Evolutionary conservation across 1,140 invertebrate species (phyloP).

Genomic region (Palaemon carinicauda): DNA sequence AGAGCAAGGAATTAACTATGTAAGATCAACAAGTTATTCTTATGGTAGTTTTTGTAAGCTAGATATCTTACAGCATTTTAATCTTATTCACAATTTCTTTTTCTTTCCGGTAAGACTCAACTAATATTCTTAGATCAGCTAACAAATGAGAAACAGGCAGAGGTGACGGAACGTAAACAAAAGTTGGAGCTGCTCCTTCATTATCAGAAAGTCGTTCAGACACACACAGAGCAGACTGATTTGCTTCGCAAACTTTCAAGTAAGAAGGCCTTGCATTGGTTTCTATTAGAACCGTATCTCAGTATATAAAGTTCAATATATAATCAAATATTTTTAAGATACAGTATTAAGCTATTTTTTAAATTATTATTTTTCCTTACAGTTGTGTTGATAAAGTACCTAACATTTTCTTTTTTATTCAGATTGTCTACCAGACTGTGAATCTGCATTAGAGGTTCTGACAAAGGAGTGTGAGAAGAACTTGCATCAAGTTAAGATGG

Average conservation of each 20-base stretch:
- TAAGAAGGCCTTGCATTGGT: too few relatives aligned
- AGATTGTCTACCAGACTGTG: slow-evolving; percentile 34
- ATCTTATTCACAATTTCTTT: background rate
- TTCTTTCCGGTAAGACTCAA: background rate
- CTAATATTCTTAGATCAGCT: slow-evolving; percentile 21
- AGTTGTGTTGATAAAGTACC: background rate
- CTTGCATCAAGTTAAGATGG: slow-evolving; percentile 37
- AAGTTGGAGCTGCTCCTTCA: background rate
- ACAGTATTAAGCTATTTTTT: background rate
- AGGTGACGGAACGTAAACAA: background rate
- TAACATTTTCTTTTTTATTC: background rate
- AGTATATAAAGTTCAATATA: too few relatives aligned
- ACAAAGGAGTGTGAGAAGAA: slow-evolving; percentile 20
- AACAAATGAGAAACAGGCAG: slow-evolving; percentile 9
- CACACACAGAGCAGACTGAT: background rate
- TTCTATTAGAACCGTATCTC: too few relatives aligned
- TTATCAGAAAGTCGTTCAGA: background rate
- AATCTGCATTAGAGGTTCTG: background rate
- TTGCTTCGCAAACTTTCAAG: background rate
- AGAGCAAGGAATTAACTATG: too few relatives aligned
- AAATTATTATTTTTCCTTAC: background rate
- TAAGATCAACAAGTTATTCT: too few relatives aligned
- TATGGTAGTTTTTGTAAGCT: background rate
- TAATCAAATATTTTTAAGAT: background rate
- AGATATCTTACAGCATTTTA: background rate